phyloP scores from a whole-genome alignment of 2,888 invertebrate genomes.

The Digitonthophagus gazella region DNA sequence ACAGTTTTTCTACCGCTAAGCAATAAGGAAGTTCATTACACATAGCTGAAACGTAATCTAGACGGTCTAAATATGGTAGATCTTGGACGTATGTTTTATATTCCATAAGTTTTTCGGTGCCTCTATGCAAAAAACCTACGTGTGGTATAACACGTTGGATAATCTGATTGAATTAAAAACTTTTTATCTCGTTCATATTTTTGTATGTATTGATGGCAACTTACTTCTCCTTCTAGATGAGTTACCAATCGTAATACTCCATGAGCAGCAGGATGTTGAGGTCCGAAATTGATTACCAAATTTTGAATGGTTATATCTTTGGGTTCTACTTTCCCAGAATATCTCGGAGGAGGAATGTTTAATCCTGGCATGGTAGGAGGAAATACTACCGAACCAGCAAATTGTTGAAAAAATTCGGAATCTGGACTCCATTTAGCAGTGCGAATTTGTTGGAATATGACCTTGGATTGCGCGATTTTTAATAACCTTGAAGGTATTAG shows the following conservation, averaged over 20 bases:
- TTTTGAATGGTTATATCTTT: conserved; percentile 29
- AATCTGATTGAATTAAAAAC: conserved; percentile 51
- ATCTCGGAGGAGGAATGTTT: conserved; percentile 16
- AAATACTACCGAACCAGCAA: conserved; percentile 58
- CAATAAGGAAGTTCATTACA: conserved; percentile 76
- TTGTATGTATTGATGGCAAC: too few species aligned
- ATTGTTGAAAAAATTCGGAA: conserved; percentile 57
- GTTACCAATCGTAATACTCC: conserved; percentile 80
- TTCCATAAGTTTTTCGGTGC: conserved; percentile 88
- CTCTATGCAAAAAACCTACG: conserved; percentile 82
- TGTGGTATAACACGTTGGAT: conserved; percentile 80
- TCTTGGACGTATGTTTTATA: conserved; percentile 83
- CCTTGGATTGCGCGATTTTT: not conserved
- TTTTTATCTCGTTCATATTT: conserved; percentile 19
- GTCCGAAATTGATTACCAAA: conserved; percentile 76
- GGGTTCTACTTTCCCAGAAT: conserved; percentile 11
- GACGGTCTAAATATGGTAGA: conserved; percentile 81
- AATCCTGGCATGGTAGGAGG: conserved; percentile 54
- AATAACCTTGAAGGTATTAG: not conserved
- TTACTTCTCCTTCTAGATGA: conserved; percentile 76
- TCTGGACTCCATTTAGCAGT: conserved; percentile 63
- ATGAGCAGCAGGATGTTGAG: conserved; percentile 89
- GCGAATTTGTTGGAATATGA: not conserved
- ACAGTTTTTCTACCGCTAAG: conserved; percentile 78
- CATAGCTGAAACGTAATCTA: conserved; percentile 86